Conservation (phyloP, 2,797 vertebrate genomes). For the Lagocephalus sceleratus region DNA sequence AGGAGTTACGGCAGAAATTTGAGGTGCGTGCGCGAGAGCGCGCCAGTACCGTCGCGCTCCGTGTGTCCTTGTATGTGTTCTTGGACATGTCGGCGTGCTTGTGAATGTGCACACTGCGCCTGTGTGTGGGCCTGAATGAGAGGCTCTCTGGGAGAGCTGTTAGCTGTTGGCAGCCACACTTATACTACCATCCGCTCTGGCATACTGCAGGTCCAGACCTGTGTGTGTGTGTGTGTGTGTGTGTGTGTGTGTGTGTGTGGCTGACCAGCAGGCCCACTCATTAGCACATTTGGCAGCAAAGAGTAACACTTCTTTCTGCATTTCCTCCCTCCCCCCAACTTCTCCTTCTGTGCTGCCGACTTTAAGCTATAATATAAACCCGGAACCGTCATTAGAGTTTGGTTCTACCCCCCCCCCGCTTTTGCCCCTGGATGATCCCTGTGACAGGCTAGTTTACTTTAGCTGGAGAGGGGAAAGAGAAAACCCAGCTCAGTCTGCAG, state of each 20-base stretch:
- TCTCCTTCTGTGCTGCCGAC: slow-evolving; percentile 32
- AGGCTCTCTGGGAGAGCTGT: slow-evolving; percentile 60
- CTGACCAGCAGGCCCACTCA: slow-evolving; percentile 61
- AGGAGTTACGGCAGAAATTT: slow-evolving; percentile 94
- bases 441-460: no score
- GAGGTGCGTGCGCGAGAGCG: slow-evolving; percentile 79
- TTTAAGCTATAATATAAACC: slow-evolving; percentile 13
- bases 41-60: slow-evolving; percentile 5
- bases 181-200: slow-evolving; percentile 67
- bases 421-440: not conserved
- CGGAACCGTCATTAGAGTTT: no score
- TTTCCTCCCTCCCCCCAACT: slow-evolving; percentile 7
- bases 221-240: slow-evolving; percentile 20
- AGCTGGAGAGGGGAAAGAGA: no score
- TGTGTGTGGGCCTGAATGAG: slow-evolving; percentile 53
- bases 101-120: slow-evolving; percentile 44
- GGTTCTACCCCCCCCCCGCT: slow-evolving; percentile 2
- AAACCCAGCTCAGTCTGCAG: no score
- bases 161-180: slow-evolving; percentile 61
- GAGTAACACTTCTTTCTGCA: slow-evolving; percentile 35
- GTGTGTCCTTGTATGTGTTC: slow-evolving; percentile 12
- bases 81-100: slow-evolving; percentile 39
- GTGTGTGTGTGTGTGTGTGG: slow-evolving; percentile 23
- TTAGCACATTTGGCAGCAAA: slow-evolving; percentile 66
- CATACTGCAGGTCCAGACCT: slow-evolving; percentile 60